These are phyloP conservation scores for Malurus melanocephalus DNA, from an alignment of 2,113 vertebrate genomes.

Conservation along the genomic window DNA sequence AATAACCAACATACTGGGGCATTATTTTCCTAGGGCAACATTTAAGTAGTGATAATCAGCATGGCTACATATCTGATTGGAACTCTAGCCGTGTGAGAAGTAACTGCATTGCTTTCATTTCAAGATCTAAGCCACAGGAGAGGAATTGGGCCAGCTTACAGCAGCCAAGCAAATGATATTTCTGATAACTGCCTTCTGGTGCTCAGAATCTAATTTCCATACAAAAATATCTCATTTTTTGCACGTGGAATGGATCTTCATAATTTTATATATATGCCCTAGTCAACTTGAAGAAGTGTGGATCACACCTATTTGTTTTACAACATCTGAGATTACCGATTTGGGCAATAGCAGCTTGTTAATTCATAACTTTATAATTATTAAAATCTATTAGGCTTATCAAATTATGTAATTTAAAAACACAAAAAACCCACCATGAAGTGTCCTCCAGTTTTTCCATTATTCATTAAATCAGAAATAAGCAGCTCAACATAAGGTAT, in stretches of 20 bases:
- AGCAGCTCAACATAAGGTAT: constrained; percentile 8
- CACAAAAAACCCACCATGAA: neutral
- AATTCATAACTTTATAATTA: neutral
- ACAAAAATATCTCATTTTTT: neutral
- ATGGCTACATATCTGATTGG: neutral
- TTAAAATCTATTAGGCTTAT: neutral
- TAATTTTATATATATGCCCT: neutral
- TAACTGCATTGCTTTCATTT: neutral
- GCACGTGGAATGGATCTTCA: neutral
- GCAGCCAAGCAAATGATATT: constrained; percentile 23
- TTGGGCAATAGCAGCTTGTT: neutral
- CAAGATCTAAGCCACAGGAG: neutral
- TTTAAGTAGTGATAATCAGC: neutral
- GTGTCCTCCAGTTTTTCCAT: neutral
- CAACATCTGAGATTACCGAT: neutral
- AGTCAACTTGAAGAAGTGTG: neutral
- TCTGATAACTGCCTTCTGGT: constrained; percentile 50
- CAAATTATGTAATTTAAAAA: neutral
- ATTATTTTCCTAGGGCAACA: neutral
- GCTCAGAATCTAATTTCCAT: neutral
- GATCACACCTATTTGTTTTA: neutral
- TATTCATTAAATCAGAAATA: constrained; percentile 37
- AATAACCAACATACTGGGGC: neutral
- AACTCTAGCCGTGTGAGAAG: neutral
- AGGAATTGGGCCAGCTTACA: constrained; percentile 11